Conservation (phyloP, 2,797 vertebrate genomes). For the Orientallactaga sibirica region DNA sequence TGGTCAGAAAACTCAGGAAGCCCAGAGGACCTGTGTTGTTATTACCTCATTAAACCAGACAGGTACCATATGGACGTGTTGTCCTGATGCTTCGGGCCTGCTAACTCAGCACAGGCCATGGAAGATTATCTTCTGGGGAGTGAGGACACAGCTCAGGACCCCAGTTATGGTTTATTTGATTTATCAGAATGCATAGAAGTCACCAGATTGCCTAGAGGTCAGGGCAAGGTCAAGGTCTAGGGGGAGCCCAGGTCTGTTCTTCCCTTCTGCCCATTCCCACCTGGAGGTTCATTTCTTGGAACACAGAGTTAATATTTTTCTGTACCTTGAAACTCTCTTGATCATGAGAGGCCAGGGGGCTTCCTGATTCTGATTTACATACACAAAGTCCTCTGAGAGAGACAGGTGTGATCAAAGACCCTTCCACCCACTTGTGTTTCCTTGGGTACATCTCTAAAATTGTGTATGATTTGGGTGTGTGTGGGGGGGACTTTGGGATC, state of each 20-base stretch:
- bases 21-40: background rate
- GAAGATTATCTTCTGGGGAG: background rate
- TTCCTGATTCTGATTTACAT: background rate
- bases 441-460: background rate
- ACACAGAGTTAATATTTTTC: background rate
- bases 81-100: accelerated
- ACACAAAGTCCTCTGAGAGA: background rate
- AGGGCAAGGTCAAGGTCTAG: background rate
- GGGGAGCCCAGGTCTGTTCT: accelerated
- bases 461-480: background rate
- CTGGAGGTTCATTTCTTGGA: background rate
- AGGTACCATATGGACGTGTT: accelerated
- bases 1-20: too few relatives aligned
- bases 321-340: background rate
- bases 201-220: accelerated
- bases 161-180: background rate
- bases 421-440: background rate
- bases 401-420: background rate
- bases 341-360: background rate
- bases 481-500: background rate
- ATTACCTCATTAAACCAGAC: background rate
- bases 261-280: background rate
- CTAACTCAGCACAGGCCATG: background rate
- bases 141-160: background rate
- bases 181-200: background rate